Evolutionary conservation across 2,888 invertebrate genomes (phyloP).

Genomic region (Brenthis hecate): DNA sequence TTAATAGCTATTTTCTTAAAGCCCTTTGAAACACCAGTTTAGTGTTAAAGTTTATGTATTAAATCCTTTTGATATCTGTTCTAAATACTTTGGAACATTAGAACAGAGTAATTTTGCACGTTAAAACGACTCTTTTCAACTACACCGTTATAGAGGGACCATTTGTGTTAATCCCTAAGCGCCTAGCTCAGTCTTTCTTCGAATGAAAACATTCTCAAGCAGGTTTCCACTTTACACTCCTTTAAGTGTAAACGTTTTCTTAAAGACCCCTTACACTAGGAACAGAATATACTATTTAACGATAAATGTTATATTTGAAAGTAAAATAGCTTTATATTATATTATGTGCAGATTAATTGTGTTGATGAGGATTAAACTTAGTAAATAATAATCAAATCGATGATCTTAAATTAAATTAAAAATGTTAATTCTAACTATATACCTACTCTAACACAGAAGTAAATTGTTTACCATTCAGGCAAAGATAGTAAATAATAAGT

Average conservation of each 20-base stretch:
- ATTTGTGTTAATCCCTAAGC: slow-evolving; percentile 49
- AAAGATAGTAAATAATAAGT: no score
- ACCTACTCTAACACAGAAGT: no score
- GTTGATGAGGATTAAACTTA: no score
- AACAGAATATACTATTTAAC: slow-evolving; percentile 1
- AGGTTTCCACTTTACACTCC: slow-evolving; percentile 33
- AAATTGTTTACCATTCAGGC: no score
- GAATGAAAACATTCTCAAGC: slow-evolving; percentile 45
- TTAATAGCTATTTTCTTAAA: not conserved
- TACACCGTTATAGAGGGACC: slow-evolving; percentile 42
- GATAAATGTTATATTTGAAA: no score
- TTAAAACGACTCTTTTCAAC: slow-evolving; percentile 40
- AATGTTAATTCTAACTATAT: no score
- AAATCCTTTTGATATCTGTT: slow-evolving; percentile 2
- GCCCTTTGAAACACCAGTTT: no score
- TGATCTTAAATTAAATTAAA: no score
- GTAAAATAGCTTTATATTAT: no score
- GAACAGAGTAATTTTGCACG: slow-evolving; percentile 39
- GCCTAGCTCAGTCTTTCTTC: slow-evolving; percentile 46
- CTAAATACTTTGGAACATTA: slow-evolving; percentile 9
- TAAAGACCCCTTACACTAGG: slow-evolving; percentile 13
- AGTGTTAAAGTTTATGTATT: no score
- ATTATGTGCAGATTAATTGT: no score
- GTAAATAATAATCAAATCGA: no score
- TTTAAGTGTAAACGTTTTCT: slow-evolving; percentile 25